Percentiles rank a stretch among this genome's conserved stretches.
Conservation (phyloP, 2,888 invertebrate species). For the Sesia bembeciformis region DNA sequence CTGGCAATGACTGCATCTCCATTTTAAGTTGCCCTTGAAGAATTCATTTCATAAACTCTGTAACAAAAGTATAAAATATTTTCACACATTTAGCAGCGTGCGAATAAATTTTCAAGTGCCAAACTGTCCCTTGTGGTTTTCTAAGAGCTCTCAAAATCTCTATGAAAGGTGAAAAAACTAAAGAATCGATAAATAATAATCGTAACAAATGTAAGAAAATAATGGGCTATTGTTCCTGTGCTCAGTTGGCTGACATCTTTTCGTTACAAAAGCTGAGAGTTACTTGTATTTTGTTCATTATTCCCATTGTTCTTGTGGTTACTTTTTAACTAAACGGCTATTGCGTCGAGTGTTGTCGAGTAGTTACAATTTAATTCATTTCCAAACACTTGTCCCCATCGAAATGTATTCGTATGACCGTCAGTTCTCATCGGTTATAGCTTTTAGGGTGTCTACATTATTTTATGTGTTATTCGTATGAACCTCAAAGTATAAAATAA, state of each 20-base stretch:
- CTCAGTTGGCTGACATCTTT: conserved; percentile 52
- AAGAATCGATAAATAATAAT: conserved; percentile 47
- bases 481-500: too few species aligned
- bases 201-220: conserved; percentile 66
- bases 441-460: too few species aligned
- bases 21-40: conserved; percentile 11
- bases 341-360: conserved; percentile 33
- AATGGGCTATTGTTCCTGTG: conserved; percentile 42
- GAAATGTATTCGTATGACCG: too few species aligned
- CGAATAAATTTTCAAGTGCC: conserved; percentile 26
- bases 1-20: conserved; percentile 39
- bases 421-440: too few species aligned
- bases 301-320: conserved; percentile 47
- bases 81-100: conserved; percentile 21
- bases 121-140: conserved; percentile 24
- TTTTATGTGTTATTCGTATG: too few species aligned
- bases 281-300: conserved; percentile 47
- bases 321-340: conserved; percentile 9
- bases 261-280: conserved; percentile 44
- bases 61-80: conserved; percentile 11
- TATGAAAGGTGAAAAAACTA: conserved; percentile 29
- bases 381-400: conserved; percentile 9
- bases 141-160: conserved; percentile 32
- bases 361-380: conserved; percentile 28
- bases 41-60: conserved; percentile 17